phyloP scores from a whole-genome alignment of 2,797 vertebrate genomes.

The Leucoraja ocellata region DNA sequence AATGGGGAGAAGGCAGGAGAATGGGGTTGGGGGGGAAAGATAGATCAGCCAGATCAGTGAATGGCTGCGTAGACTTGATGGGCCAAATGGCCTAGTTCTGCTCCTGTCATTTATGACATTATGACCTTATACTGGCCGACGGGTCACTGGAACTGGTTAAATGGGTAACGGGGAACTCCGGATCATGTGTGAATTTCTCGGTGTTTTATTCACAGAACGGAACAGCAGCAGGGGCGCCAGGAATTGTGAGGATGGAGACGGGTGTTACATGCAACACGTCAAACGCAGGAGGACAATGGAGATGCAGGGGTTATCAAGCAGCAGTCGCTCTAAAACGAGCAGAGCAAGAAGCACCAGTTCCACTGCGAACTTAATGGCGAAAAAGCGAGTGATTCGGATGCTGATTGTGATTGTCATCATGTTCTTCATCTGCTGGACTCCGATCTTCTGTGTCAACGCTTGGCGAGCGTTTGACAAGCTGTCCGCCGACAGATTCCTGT shows the following conservation, averaged over 20 bases:
- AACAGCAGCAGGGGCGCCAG: constrained; percentile 59
- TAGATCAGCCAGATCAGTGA: too few relatives aligned
- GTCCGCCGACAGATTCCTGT: constrained; percentile 72
- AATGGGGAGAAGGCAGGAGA: too few relatives aligned
- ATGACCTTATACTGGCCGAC: neutral
- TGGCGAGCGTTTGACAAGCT: constrained; percentile 82
- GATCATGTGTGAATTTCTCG: too few relatives aligned
- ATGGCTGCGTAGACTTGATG: too few relatives aligned
- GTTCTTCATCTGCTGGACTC: constrained; percentile 96
- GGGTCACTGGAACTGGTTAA: too few relatives aligned
- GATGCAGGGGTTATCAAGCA: constrained; percentile 51
- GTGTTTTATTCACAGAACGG: constrained; percentile 52
- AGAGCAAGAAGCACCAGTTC: constrained; percentile 72
- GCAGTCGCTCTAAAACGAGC: constrained; percentile 47
- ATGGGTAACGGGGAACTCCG: neutral
- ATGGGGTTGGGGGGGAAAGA: too few relatives aligned
- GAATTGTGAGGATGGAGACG: constrained; percentile 70
- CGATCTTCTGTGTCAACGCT: constrained; percentile 84
- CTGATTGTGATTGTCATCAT: constrained; percentile 87
- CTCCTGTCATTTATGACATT: too few relatives aligned
- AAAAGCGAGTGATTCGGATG: constrained; percentile 95
- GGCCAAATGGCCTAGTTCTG: too few relatives aligned
- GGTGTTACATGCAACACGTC: constrained; percentile 75
- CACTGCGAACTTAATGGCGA: constrained; percentile 79
- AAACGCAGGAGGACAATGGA: constrained; percentile 59